These are phyloP conservation scores for Machaerirhynchus nigripectus DNA, from an alignment of 2,113 vertebrate species.

Conservation along the genomic window DNA sequence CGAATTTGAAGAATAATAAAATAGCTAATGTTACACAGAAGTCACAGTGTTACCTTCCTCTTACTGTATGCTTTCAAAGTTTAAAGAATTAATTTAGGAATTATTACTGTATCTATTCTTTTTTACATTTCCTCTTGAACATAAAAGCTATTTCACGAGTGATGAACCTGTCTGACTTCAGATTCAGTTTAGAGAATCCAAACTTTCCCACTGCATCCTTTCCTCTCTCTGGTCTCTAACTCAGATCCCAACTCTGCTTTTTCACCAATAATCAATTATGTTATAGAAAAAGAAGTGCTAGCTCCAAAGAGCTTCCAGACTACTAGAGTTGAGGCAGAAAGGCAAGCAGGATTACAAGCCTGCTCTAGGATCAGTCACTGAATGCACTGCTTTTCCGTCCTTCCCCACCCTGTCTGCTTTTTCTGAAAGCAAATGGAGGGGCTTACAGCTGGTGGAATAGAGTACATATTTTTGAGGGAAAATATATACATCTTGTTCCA, in stretches of 20 bases:
- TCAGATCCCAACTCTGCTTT: neutral
- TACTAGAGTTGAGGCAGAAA: neutral
- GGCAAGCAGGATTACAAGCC: neutral
- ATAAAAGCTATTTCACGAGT: neutral
- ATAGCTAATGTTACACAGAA: neutral
- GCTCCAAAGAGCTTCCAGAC: neutral
- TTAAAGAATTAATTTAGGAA: neutral
- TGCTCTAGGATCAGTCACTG: neutral
- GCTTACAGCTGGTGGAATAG: neutral
- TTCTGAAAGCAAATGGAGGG: neutral
- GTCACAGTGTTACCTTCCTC: neutral
- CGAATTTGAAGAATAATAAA: neutral
- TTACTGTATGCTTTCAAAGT: neutral
- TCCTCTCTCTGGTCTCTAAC: neutral
- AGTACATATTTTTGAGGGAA: neutral
- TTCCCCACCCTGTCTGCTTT: neutral
- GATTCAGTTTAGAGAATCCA: neutral
- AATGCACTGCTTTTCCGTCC: neutral
- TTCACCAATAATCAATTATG: neutral
- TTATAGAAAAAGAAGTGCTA: neutral
- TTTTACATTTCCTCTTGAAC: neutral
- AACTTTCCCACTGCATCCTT: neutral
- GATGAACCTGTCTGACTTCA: neutral
- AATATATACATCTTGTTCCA: neutral
- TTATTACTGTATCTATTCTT: neutral